A percentile compares a stretch with the other conserved stretches of the same genome.
Conservation (phyloP, 1,140 invertebrate genomes). For the Amphibalanus amphitrite region DNA sequence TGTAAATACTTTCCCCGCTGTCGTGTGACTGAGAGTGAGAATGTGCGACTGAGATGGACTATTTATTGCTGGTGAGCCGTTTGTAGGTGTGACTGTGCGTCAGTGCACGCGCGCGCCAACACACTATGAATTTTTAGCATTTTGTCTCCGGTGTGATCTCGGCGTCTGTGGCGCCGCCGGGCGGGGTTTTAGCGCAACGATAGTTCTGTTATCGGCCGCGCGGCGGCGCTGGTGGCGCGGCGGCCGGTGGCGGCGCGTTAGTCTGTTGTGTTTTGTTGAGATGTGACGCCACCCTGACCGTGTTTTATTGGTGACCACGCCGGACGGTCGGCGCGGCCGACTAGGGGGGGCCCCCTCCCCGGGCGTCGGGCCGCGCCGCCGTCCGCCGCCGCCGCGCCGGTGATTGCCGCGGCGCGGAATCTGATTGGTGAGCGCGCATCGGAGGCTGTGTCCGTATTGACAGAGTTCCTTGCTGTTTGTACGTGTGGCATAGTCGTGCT, state of each 20-base stretch:
- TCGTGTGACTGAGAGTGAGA: no score
- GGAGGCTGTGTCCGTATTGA: neutral
- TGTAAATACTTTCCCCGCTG: neutral
- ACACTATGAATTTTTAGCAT: neutral
- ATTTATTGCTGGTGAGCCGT: neutral
- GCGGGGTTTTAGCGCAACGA: constrained; percentile 1
- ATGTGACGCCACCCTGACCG: neutral
- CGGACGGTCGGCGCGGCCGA: neutral
- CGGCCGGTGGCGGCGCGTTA: neutral
- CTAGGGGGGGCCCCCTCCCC: no score
- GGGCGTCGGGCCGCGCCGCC: no score
- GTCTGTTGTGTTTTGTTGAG: neutral
- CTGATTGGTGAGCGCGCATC: neutral
- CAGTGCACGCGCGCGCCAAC: neutral
- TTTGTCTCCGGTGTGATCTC: neutral
- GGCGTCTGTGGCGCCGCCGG: neutral
- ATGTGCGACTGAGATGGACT: neutral
- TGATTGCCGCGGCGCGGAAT: neutral
- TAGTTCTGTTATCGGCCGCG: constrained; percentile 1
- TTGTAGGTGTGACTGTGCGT: neutral
- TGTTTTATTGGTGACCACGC: neutral
- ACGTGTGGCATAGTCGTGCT: neutral
- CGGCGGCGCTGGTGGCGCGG: no score
- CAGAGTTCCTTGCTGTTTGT: neutral
- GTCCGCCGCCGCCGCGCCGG: no score